Evolutionary conservation across 2,797 vertebrate species (phyloP), one percentile per base, ranked within the genome.

Genomic region (Rhincodon typus): DNA sequence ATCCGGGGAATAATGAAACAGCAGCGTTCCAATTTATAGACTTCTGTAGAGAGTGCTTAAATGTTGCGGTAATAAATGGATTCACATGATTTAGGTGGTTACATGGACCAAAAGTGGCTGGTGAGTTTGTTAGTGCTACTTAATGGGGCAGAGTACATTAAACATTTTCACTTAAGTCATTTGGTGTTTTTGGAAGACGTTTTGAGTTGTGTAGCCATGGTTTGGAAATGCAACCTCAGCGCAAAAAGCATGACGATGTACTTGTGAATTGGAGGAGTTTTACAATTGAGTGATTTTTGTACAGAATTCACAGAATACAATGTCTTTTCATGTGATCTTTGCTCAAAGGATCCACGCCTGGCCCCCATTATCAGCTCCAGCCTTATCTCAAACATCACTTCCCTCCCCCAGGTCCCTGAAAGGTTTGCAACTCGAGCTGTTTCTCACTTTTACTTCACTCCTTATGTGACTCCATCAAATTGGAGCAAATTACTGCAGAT

Each of bases 1-100:
- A 69, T 23, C 34, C 90, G 69, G 90, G 90, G 90, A 93, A 25
- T 25, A 93, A 93, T 93, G 90, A 93, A 93, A 93, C 90, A 93
- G 90, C 90, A 27, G 62, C 23, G 23, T 93, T 50, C n/a, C 62
- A 69, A 38, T 93, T 69, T 93, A 93, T 69, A 93, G 90, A 67
- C 90, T 93, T 21, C 6, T 42, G 90, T 42, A 93, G 90, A 42
- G 62, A 93, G 90, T 93, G 19, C 62, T 93, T 67, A 93, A 90
- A 42, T 69, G 12, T 38, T 69, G 6, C 7, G 66, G 66, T 27
- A 69, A 38, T 91, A n/a, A 91, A 91, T 67, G 34, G 57, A 91
- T 91, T 91, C 88, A 91, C 34, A 38, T 38, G 90, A 8, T 23
- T 93, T 69, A 21, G 69, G 38, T 66, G 17, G 74, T 57, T 62